These are phyloP conservation scores for Muscicapa comitata DNA, from an alignment of 2,797 vertebrate genomes.

Conservation along the genomic window DNA sequence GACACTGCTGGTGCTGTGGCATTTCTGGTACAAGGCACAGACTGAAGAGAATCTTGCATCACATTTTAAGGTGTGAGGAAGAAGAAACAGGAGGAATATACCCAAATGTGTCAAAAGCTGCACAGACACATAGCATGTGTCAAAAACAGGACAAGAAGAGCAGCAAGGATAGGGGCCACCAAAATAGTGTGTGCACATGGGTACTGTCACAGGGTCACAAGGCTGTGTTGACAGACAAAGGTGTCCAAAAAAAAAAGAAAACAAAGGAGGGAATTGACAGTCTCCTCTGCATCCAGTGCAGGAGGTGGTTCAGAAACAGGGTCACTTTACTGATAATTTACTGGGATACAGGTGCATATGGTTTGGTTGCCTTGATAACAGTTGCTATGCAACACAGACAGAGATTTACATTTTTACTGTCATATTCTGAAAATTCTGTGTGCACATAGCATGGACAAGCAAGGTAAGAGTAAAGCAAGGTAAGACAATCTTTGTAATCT, in stretches of 20 bases:
- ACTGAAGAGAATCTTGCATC: background rate
- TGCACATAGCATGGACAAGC: background rate
- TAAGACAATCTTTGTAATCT: background rate
- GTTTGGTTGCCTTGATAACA: constrained; percentile 50
- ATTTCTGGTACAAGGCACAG: background rate
- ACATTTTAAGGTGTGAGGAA: background rate
- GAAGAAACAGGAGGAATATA: background rate
- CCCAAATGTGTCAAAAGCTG: background rate
- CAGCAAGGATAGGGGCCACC: background rate
- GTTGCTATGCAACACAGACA: constrained; percentile 51
- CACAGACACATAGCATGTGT: background rate
- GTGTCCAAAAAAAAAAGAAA: background rate
- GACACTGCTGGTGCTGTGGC: background rate
- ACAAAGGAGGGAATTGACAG: background rate
- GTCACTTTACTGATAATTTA: constrained; percentile 58
- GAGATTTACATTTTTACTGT: constrained; percentile 40
- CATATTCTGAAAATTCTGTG: constrained; percentile 15
- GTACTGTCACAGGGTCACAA: background rate
- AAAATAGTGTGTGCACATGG: fast-evolving
- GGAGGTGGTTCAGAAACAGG: constrained; percentile 10
- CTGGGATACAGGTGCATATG: constrained; percentile 43
- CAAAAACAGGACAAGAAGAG: background rate
- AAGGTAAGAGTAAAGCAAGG: background rate
- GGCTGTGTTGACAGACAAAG: background rate
- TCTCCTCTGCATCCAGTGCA: background rate